Evolutionary conservation across 2,888 invertebrate genomes (phyloP).

Genomic region (Rotaria magnacalcarata): DNA sequence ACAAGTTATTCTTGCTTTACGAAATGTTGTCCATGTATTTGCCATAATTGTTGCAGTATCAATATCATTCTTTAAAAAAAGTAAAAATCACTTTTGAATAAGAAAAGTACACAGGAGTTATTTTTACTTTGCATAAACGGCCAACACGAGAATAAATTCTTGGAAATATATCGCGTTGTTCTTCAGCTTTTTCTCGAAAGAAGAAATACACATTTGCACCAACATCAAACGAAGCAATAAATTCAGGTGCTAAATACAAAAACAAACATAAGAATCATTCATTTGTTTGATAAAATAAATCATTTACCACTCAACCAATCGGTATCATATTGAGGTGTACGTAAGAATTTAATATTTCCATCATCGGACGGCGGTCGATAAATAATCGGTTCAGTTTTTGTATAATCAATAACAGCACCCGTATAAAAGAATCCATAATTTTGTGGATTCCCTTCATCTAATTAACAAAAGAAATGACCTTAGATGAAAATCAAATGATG

Average conservation of each 20-base stretch:
- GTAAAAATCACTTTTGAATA: no score
- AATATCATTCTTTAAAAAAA: conserved; percentile 31
- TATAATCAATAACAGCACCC: conserved; percentile 44
- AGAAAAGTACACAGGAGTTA: no score
- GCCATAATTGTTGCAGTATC: conserved; percentile 38
- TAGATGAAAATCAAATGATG: neutral
- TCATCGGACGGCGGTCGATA: conserved; percentile 43
- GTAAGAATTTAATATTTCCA: conserved; percentile 38
- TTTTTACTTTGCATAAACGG: conserved; percentile 42
- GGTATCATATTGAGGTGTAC: conserved; percentile 44
- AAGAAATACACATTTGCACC: conserved; percentile 42
- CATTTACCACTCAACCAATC: conserved; percentile 43
- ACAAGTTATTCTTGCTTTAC: conserved; percentile 45
- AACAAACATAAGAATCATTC: neutral
- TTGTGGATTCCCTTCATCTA: conserved; percentile 43
- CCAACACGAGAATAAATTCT: conserved; percentile 42
- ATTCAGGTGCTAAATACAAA: conserved; percentile 38
- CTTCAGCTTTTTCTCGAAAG: conserved; percentile 43
- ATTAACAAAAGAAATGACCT: neutral
- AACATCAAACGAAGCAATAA: conserved; percentile 45
- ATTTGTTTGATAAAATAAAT: neutral
- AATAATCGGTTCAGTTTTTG: conserved; percentile 46
- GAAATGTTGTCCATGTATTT: conserved; percentile 44
- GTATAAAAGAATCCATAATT: conserved; percentile 40
- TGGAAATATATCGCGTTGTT: conserved; percentile 40